These are phyloP conservation scores for Electrona antarctica DNA, from an alignment of 2,113 vertebrate species.

Conservation along the genomic window DNA sequence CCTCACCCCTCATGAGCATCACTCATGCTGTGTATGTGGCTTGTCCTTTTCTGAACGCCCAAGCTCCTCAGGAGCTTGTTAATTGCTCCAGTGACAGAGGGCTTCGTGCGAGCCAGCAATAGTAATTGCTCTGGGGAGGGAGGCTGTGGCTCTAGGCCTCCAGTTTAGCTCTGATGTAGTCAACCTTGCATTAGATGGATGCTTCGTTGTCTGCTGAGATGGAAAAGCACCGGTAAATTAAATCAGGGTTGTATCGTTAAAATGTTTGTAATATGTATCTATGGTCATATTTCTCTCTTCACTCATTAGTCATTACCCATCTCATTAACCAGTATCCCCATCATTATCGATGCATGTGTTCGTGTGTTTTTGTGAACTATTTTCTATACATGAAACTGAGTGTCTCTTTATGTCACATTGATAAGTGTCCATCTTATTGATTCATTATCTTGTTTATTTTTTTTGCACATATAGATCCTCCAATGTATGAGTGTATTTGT, in stretches of 20 bases:
- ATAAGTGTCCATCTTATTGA: too few relatives aligned
- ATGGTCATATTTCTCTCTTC: too few relatives aligned
- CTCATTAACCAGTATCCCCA: too few relatives aligned
- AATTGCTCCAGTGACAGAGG: conserved; percentile 64
- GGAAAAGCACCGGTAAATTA: conserved; percentile 24
- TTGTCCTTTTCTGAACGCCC: conserved; percentile 55
- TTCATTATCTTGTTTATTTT: too few relatives aligned
- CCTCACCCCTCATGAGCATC: conserved; percentile 55
- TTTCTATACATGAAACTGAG: too few relatives aligned
- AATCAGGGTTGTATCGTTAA: not conserved
- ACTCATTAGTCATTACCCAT: too few relatives aligned
- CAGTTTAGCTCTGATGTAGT: conserved; percentile 44
- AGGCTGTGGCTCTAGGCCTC: conserved; percentile 50
- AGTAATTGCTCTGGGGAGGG: conserved; percentile 64
- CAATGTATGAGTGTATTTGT: too few relatives aligned
- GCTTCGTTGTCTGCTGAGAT: conserved; percentile 55
- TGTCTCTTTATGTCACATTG: too few relatives aligned
- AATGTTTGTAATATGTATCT: not conserved
- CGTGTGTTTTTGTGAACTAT: too few relatives aligned
- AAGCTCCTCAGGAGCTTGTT: conserved; percentile 61
- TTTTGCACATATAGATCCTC: too few relatives aligned
- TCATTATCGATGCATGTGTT: too few relatives aligned
- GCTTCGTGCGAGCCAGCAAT: conserved; percentile 58
- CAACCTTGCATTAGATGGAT: conserved; percentile 38
- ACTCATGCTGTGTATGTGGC: conserved; percentile 61